These are phyloP conservation scores for Carposina sasakii DNA, from an alignment of 1,140 invertebrate genomes.

Conservation along the genomic window DNA sequence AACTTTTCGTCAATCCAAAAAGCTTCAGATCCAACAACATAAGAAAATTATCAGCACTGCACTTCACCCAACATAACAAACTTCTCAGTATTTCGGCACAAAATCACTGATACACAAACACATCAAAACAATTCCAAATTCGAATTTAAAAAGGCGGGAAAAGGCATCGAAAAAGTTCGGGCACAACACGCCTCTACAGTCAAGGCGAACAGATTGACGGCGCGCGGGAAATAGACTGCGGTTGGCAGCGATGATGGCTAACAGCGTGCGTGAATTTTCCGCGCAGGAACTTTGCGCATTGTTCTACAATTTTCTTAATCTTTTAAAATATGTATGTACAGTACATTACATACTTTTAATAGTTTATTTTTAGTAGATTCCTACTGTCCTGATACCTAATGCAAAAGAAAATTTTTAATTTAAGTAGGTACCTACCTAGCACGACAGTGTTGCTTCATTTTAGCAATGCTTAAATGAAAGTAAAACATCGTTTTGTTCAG, in stretches of 20 bases:
- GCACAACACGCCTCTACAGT: conserved; percentile 17
- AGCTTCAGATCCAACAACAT: too few relatives aligned
- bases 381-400: too few relatives aligned
- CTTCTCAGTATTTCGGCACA: conserved; percentile 25
- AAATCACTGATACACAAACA: conserved; percentile 19
- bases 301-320: too few relatives aligned
- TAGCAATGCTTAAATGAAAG: too few relatives aligned
- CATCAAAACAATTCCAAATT: conserved; percentile 23
- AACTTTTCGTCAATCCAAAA: too few relatives aligned
- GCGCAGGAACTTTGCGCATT: conserved; percentile 59
- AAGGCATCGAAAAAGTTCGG: conserved; percentile 60
- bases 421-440: too few relatives aligned
- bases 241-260: conserved; percentile 28
- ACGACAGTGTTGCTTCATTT: too few relatives aligned
- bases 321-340: too few relatives aligned
- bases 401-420: too few relatives aligned
- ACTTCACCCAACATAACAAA: conserved; percentile 15
- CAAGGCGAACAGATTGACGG: conserved; percentile 32
- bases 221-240: conserved; percentile 43
- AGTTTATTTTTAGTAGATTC: too few relatives aligned
- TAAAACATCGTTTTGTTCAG: too few relatives aligned
- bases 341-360: too few relatives aligned
- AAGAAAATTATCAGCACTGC: conserved; percentile 22
- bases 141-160: conserved; percentile 56
- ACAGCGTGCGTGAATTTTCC: conserved; percentile 25